phyloP scores from a whole-genome alignment of 2,888 invertebrate genomes.

The Tiliacea citrago region DNA sequence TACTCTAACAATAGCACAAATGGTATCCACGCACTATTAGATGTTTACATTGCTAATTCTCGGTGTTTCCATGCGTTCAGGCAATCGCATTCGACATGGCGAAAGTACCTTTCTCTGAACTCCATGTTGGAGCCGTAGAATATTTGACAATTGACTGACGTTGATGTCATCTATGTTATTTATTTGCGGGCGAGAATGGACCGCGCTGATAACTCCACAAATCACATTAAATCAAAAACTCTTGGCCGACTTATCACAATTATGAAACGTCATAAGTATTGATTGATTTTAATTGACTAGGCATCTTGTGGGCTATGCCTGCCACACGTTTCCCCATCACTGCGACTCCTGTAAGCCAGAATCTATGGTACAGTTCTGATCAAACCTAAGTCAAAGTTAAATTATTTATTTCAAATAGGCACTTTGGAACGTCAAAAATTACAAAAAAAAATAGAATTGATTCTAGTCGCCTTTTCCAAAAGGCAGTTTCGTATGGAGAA shows the following conservation, averaged over 20 bases:
- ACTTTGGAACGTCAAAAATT: no score
- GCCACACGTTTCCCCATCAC: not conserved
- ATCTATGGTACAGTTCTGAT: no score
- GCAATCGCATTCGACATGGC: constrained; percentile 46
- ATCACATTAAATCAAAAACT: not conserved
- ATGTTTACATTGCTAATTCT: constrained; percentile 51
- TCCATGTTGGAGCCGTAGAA: not conserved
- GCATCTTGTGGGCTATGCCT: not conserved
- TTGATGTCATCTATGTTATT: constrained; percentile 27
- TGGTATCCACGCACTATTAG: constrained; percentile 25
- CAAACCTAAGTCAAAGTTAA: no score
- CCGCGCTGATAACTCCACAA: not conserved
- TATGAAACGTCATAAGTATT: no score
- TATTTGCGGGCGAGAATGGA: not conserved
- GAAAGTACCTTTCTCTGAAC: constrained; percentile 63
- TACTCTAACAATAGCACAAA: constrained; percentile 20
- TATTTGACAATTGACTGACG: constrained; percentile 25
- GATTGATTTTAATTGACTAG: not conserved
- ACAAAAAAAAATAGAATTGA: no score
- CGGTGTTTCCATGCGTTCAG: constrained; percentile 41
- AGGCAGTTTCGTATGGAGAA: no score
- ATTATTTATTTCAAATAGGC: no score
- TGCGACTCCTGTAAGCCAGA: not conserved
- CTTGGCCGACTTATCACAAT: not conserved
- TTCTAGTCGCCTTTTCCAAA: no score